Conservation (phyloP, 2,113 vertebrate genomes). For the Anoplopoma fimbria region DNA sequence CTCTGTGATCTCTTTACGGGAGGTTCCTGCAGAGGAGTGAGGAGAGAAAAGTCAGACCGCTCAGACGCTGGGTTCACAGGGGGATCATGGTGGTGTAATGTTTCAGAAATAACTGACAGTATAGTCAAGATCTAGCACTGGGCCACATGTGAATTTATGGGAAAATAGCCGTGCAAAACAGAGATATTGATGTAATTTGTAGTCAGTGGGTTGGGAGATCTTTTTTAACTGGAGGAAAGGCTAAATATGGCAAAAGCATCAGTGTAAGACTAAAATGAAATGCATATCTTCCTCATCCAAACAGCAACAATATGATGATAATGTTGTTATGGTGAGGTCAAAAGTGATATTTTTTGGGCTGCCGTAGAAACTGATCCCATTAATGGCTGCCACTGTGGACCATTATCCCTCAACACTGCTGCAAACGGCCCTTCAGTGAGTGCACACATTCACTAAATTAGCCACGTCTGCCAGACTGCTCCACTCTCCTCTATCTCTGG, state of each 20-base stretch:
- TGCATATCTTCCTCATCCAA: background rate
- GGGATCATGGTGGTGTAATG: background rate
- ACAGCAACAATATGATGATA: background rate
- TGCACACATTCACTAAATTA: constrained; percentile 60
- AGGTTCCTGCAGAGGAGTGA: constrained; percentile 85
- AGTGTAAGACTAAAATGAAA: background rate
- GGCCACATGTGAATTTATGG: background rate
- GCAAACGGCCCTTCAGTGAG: constrained; percentile 46
- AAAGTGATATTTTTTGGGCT: constrained; percentile 9
- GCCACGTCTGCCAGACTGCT: constrained; percentile 42
- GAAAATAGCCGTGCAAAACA: background rate
- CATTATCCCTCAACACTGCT: constrained; percentile 51
- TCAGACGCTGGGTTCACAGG: background rate
- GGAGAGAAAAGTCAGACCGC: background rate
- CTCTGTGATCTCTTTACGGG: constrained; percentile 96
- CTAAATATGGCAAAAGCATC: background rate
- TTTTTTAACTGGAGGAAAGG: background rate
- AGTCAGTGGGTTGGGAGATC: background rate
- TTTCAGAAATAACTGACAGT: constrained; percentile 11
- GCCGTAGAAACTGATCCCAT: constrained; percentile 8
- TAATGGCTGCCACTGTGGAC: constrained; percentile 52
- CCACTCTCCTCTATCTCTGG: constrained; percentile 44
- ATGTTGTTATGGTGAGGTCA: background rate
- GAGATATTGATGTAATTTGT: background rate
- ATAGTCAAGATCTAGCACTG: background rate